Evolutionary conservation across 2,888 invertebrate genomes (phyloP).

Genomic region (Tyria jacobaeae): DNA sequence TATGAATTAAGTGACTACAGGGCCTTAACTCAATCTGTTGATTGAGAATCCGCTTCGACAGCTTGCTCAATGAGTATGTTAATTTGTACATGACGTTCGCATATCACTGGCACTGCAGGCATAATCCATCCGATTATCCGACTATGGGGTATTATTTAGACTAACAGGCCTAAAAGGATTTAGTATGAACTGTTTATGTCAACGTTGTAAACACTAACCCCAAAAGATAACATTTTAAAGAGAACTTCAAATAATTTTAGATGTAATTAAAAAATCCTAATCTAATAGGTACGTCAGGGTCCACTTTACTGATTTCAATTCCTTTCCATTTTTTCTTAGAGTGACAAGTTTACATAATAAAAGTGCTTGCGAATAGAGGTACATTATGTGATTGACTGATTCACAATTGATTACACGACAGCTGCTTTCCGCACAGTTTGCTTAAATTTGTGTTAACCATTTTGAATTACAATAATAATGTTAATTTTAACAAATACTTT

Average conservation of each 20-base stretch:
- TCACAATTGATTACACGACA: neutral
- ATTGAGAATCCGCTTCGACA: constrained; percentile 28
- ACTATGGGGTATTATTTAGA: constrained; percentile 17
- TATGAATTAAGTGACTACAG: constrained; percentile 26
- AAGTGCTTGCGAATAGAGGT: neutral
- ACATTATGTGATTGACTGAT: neutral
- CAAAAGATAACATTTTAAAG: neutral
- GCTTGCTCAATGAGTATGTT: constrained; percentile 34
- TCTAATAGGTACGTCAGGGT: neutral
- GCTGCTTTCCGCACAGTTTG: neutral
- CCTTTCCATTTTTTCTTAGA: neutral
- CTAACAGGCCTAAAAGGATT: constrained; percentile 19
- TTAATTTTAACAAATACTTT: neutral
- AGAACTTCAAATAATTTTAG: neutral
- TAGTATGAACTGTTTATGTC: constrained; percentile 13
- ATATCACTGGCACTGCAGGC: constrained; percentile 39
- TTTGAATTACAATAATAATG: neutral
- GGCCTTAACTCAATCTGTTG: constrained; percentile 36
- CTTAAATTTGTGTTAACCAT: neutral
- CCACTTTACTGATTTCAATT: neutral
- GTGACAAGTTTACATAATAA: neutral
- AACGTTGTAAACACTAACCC: neutral
- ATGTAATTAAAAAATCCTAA: neutral
- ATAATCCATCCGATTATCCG: constrained; percentile 35
- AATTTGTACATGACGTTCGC: constrained; percentile 46